Evolutionary conservation across 2,797 vertebrate genomes (phyloP).

Genomic region (Tokudaia tokunoshimensis): DNA sequence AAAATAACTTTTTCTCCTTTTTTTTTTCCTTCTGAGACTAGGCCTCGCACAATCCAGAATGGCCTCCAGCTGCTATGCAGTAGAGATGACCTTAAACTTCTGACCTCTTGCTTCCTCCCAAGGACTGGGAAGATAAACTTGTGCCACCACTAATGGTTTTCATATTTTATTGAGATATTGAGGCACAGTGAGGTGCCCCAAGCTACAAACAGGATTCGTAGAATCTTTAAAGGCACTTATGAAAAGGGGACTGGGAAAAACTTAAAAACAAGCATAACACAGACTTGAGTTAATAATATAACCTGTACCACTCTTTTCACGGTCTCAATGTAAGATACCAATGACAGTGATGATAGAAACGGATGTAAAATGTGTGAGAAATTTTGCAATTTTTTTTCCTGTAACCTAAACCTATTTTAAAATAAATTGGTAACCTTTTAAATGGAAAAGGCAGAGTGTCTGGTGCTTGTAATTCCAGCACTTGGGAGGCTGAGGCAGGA

Average conservation of each 20-base stretch:
- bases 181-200: no score
- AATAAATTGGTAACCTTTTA: not conserved
- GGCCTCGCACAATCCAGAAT: not conserved
- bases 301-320: not conserved
- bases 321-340: not conserved
- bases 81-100: not conserved
- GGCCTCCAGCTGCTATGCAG: not conserved
- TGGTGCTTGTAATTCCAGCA: not conserved
- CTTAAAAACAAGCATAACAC: not conserved
- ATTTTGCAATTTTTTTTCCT: not conserved
- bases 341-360: not conserved
- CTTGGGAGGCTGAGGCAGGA: not conserved
- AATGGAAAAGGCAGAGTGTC: not conserved
- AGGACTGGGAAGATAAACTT: not conserved
- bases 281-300: not conserved
- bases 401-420: not conserved
- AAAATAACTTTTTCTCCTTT: not conserved
- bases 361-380: not conserved
- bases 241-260: not conserved
- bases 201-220: not conserved
- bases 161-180: not conserved
- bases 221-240: no score
- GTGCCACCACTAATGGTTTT: no score
- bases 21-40: not conserved
- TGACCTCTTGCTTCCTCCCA: not conserved